Evolutionary conservation across 2,888 invertebrate species (phyloP).

Genomic region (Reticulitermes lucifugus): DNA sequence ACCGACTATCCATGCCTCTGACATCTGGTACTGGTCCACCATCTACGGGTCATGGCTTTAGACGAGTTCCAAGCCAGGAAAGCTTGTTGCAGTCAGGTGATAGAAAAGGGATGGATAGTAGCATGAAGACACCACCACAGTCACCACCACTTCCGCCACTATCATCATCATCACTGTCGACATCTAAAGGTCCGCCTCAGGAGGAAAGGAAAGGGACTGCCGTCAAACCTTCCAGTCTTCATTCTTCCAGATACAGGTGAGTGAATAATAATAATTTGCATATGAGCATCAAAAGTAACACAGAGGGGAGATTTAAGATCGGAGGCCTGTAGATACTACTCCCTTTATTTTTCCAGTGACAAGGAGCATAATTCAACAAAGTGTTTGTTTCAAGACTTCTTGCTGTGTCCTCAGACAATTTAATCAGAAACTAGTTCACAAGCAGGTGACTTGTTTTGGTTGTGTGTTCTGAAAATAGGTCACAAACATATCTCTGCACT

Average conservation of each 20-base stretch:
- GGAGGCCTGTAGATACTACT: too few relatives aligned
- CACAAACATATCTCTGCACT: too few relatives aligned
- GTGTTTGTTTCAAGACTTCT: too few relatives aligned
- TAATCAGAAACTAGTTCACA: too few relatives aligned
- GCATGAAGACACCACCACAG: constrained; percentile 43
- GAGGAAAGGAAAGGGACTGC: constrained; percentile 36
- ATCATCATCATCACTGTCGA: constrained; percentile 40
- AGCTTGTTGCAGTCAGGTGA: constrained; percentile 19
- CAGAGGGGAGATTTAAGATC: too few relatives aligned
- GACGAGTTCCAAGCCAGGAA: constrained; percentile 48
- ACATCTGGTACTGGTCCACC: constrained; percentile 5
- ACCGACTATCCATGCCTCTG: constrained; percentile 48
- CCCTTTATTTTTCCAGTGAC: too few relatives aligned
- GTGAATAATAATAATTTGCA: background rate
- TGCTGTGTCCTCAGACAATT: too few relatives aligned
- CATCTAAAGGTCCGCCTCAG: constrained; percentile 29
- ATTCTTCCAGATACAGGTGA: constrained; percentile 14
- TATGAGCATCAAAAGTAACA: too few relatives aligned
- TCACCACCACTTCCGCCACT: constrained; percentile 12
- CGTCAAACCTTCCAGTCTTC: background rate
- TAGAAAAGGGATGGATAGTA: constrained; percentile 1
- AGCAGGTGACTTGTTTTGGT: too few relatives aligned
- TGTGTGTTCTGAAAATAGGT: too few relatives aligned
- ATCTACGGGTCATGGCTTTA: constrained; percentile 17
- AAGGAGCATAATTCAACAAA: too few relatives aligned